Conservation (phyloP, 2,797 vertebrate species). For the Clangula hyemalis region DNA sequence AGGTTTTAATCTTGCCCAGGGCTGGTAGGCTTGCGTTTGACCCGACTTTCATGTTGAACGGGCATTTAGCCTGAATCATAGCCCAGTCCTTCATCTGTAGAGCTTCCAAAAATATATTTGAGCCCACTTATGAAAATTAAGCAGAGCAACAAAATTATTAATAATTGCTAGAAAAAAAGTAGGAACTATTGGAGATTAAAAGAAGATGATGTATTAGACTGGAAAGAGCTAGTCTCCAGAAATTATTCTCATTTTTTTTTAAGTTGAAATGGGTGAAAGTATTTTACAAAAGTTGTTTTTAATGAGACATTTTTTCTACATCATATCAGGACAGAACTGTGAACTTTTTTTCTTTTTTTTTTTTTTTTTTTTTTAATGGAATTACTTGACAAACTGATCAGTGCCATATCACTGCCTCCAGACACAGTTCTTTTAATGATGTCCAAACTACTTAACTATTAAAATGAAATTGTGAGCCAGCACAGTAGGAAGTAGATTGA, state of each 20-base stretch:
- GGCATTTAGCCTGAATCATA: slow-evolving; percentile 30
- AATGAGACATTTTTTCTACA: slow-evolving; percentile 72
- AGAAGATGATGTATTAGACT: slow-evolving; percentile 66
- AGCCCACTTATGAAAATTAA: slow-evolving; percentile 56
- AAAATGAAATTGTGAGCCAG: slow-evolving; percentile 74
- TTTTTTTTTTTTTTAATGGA: slow-evolving; percentile 54
- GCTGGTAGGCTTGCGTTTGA: neutral
- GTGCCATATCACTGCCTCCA: slow-evolving; percentile 71
- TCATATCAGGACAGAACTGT: slow-evolving; percentile 69
- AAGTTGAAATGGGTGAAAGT: slow-evolving; percentile 67
- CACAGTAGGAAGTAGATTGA: slow-evolving; percentile 68
- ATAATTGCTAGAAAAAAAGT: slow-evolving; percentile 53
- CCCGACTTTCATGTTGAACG: neutral
- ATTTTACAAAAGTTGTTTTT: slow-evolving; percentile 74
- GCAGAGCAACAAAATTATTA: slow-evolving; percentile 63
- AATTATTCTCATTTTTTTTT: slow-evolving; percentile 67
- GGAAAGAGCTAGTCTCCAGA: slow-evolving; percentile 65
- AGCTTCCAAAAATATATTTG: slow-evolving; percentile 40
- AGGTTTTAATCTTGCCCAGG: neutral
- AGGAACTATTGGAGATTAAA: slow-evolving; percentile 59
- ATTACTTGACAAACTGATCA: slow-evolving; percentile 71
- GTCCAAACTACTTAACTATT: slow-evolving; percentile 76
- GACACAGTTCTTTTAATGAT: slow-evolving; percentile 75
- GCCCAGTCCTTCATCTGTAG: neutral
- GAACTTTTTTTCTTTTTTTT: slow-evolving; percentile 67